Conservation (phyloP, 1,140 invertebrate species). For the Trachymyrmex septentrionalis region DNA sequence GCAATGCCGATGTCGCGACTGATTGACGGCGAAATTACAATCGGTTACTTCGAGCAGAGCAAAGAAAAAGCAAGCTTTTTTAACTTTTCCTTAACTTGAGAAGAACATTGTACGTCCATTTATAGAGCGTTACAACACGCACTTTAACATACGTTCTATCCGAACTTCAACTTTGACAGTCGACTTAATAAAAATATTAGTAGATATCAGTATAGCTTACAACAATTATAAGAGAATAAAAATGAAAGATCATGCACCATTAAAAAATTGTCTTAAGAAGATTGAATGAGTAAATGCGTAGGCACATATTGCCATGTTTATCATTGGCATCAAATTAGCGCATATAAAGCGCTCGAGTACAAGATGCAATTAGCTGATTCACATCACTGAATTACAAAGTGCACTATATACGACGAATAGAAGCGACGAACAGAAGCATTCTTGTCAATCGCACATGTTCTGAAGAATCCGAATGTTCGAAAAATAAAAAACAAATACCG, state of each 20-base stretch:
- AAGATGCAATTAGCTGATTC: constrained; percentile 66
- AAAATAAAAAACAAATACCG: not conserved
- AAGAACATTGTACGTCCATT: not conserved
- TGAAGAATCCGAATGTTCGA: constrained; percentile 3
- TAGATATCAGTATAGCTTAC: not conserved
- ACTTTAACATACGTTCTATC: not conserved
- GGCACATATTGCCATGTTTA: constrained; percentile 12
- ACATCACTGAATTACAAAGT: constrained; percentile 32
- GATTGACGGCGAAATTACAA: constrained; percentile 62
- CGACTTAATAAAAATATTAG: not conserved
- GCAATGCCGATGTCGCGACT: constrained; percentile 45
- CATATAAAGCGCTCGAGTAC: constrained; percentile 36
- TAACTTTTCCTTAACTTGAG: not conserved
- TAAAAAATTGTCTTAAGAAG: not conserved
- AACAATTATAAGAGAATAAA: not conserved
- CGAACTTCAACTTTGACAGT: not conserved
- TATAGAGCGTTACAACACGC: not conserved
- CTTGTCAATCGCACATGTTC: not conserved
- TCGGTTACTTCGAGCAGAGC: constrained; percentile 1
- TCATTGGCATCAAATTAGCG: not conserved
- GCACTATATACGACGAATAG: not conserved
- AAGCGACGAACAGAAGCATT: not conserved
- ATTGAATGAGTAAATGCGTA: constrained; percentile 41
- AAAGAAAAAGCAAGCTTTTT: not conserved
- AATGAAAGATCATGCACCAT: not conserved